phyloP scores from a whole-genome alignment of 2,797 vertebrate species.

The Natrix natrix region DNA sequence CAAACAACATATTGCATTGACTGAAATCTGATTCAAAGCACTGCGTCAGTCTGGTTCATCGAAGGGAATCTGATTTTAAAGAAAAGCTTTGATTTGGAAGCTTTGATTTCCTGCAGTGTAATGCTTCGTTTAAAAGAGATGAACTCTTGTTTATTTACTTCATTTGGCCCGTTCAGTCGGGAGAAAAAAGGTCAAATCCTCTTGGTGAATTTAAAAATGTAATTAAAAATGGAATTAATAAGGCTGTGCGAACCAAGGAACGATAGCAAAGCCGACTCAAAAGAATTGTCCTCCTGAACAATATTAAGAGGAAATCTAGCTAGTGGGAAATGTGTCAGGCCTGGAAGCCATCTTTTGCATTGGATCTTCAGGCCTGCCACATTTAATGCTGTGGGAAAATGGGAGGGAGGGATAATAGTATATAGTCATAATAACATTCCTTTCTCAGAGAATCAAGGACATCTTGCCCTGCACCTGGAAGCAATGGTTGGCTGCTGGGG shows the following conservation, averaged over 20 bases:
- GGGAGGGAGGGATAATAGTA: too few species aligned
- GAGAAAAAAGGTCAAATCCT: not conserved
- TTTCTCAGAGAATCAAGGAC: too few species aligned
- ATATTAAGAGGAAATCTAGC: not conserved
- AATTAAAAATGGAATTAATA: not conserved
- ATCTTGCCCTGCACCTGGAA: too few species aligned
- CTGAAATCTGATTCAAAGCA: not conserved
- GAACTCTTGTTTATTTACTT: not conserved
- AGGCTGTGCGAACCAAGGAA: not conserved
- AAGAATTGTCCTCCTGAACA: not conserved
- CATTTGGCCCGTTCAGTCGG: not conserved
- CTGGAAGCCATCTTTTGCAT: too few species aligned
- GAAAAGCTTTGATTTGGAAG: not conserved
- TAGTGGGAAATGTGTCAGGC: not conserved
- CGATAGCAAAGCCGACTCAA: not conserved
- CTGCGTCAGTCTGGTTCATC: not conserved
- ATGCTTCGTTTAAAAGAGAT: not conserved
- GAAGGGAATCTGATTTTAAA: not conserved
- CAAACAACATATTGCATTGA: not conserved
- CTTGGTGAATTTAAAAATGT: not conserved
- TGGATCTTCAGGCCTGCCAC: too few species aligned
- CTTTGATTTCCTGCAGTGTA: not conserved
- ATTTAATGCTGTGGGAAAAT: too few species aligned
- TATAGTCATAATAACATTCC: too few species aligned
- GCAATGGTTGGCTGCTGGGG: too few species aligned